These are phyloP conservation scores for Sphaerophoria taeniata DNA, from an alignment of 2,888 invertebrate genomes.

Conservation along the genomic window DNA sequence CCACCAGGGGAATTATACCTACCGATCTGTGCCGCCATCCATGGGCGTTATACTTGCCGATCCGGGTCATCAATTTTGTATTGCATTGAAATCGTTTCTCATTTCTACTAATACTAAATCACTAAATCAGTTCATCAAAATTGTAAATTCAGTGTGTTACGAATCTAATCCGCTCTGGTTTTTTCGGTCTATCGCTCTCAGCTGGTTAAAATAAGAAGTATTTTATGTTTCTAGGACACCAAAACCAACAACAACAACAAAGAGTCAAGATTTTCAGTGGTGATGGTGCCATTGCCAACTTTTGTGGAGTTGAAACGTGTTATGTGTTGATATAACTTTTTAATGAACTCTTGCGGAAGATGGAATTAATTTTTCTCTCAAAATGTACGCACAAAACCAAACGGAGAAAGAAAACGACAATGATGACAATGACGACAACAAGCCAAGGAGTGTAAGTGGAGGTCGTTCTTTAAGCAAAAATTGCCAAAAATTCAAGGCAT, in stretches of 20 bases:
- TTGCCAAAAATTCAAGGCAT: slow-evolving; percentile 54
- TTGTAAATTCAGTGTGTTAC: too few relatives aligned
- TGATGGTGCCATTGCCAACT: slow-evolving; percentile 40
- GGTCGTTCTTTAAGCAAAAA: slow-evolving; percentile 14
- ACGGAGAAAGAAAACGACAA: not conserved
- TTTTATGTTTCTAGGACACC: slow-evolving; percentile 20
- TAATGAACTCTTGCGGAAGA: slow-evolving; percentile 69
- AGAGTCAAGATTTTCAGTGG: not conserved
- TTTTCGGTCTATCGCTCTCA: not conserved
- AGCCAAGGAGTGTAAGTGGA: slow-evolving; percentile 27
- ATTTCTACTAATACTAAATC: too few relatives aligned
- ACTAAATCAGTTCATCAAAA: too few relatives aligned
- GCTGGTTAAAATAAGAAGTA: slow-evolving; percentile 22
- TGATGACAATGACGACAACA: not conserved
- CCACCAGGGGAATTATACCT: too few relatives aligned
- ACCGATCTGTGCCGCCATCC: too few relatives aligned
- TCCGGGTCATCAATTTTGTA: too few relatives aligned
- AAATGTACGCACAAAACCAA: slow-evolving; percentile 62
- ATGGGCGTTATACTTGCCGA: too few relatives aligned
- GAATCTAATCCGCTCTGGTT: not conserved
- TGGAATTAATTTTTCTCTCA: slow-evolving; percentile 64
- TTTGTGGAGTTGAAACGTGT: slow-evolving; percentile 32
- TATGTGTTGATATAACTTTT: slow-evolving; percentile 58
- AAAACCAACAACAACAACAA: too few relatives aligned
- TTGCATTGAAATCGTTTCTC: too few relatives aligned